These are phyloP conservation scores for Scortum barcoo DNA, from an alignment of 2,113 vertebrate genomes.

Conservation along the genomic window DNA sequence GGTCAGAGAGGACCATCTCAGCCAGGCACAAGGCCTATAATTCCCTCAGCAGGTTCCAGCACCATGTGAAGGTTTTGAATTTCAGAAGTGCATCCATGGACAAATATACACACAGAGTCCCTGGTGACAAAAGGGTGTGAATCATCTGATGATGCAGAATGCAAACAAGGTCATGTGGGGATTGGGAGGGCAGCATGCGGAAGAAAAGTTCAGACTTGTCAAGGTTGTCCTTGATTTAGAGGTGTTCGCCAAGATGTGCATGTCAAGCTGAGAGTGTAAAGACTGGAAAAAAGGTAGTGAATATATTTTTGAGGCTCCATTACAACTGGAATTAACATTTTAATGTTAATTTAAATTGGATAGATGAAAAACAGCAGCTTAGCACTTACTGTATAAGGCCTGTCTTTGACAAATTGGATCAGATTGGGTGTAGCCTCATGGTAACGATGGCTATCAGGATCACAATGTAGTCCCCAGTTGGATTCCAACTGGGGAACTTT, in stretches of 20 bases:
- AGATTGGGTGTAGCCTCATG: background rate
- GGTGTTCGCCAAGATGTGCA: background rate
- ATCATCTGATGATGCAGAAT: conserved; percentile 27
- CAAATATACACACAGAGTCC: background rate
- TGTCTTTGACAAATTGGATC: background rate
- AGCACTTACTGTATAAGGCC: no score
- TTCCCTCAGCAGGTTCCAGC: background rate
- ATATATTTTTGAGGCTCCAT: background rate
- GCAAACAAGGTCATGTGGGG: background rate
- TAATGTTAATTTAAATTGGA: background rate
- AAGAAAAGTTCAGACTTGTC: background rate
- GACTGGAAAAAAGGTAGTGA: background rate
- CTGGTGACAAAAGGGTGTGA: conserved; percentile 15
- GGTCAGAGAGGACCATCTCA: background rate
- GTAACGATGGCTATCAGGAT: background rate
- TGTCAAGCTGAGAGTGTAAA: background rate
- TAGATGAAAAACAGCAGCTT: background rate
- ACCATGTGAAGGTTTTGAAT: background rate
- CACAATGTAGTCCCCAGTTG: no score
- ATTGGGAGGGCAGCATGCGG: background rate
- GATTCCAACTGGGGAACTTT: no score
- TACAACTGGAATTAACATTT: background rate
- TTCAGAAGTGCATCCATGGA: background rate
- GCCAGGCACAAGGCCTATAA: background rate
- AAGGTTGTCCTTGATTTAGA: conserved; percentile 16